Evolutionary conservation across 2,113 vertebrate genomes (phyloP).

Genomic region (Puntigrus tetrazona): DNA sequence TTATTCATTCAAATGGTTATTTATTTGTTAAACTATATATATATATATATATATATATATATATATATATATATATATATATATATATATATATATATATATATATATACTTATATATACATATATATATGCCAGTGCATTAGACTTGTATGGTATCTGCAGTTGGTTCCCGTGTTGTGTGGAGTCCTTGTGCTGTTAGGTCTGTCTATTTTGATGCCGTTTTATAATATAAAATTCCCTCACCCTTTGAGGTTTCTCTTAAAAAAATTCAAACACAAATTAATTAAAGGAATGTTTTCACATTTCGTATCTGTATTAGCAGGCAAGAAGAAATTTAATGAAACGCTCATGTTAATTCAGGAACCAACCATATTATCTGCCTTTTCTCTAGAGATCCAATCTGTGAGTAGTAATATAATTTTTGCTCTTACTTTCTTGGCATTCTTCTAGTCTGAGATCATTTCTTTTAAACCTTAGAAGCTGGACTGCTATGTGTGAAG

Average conservation of each 20-base stretch:
- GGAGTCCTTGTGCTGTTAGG: conserved; percentile 58
- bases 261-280: background rate
- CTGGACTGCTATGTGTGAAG: conserved; percentile 18
- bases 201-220: conserved; percentile 71
- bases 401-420: background rate
- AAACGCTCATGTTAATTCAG: background rate
- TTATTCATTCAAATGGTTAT: background rate
- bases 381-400: background rate
- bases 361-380: background rate
- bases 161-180: conserved; percentile 85
- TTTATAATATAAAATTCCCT: background rate
- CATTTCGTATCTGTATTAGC: background rate
- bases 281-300: background rate
- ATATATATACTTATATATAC: too few relatives aligned
- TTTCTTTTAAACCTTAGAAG: background rate
- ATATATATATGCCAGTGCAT: conserved; percentile 70
- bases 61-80: too few relatives aligned
- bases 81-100: too few relatives aligned
- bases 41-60: too few relatives aligned
- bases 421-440: background rate
- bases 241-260: background rate
- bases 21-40: too few relatives aligned
- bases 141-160: conserved; percentile 85
- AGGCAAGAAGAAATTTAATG: background rate
- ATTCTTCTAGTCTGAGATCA: too few relatives aligned